Evolutionary conservation across 2,888 invertebrate genomes (phyloP).

Genomic region (Caenorhabditis sp.): DNA sequence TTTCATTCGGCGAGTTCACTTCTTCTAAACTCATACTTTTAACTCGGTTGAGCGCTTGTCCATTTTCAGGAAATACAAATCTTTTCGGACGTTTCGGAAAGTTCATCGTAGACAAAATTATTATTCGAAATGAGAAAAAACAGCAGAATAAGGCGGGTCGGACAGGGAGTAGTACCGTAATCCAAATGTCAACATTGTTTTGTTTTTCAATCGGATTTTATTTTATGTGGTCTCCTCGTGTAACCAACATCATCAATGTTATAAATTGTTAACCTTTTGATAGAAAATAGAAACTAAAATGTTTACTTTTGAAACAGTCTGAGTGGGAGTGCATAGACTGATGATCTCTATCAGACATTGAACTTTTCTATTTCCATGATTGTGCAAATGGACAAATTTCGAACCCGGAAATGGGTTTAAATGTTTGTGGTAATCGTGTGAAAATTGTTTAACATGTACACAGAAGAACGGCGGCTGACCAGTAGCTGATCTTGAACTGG

Average conservation of each 20-base stretch:
- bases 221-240: not conserved
- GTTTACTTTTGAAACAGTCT: too few species aligned
- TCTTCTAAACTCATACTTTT: not conserved
- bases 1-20: not conserved
- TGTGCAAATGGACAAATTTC: too few species aligned
- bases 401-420: too few species aligned
- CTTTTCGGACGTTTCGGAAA: not conserved
- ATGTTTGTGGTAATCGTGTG: too few species aligned
- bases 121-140: too few species aligned
- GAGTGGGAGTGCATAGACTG: too few species aligned
- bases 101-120: not conserved
- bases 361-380: too few species aligned
- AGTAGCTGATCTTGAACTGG: too few species aligned
- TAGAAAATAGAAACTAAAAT: not conserved
- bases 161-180: not conserved
- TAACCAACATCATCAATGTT: not conserved
- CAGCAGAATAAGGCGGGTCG: not conserved
- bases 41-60: not conserved
- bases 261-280: not conserved
- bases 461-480: too few species aligned
- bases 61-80: not conserved
- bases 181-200: constrained; percentile 1
- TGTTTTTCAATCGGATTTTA: not conserved
- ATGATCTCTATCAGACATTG: too few species aligned
- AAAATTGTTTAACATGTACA: too few species aligned